These are phyloP conservation scores for Scrobipalpa costella DNA, from an alignment of 2,888 invertebrate genomes.

Conservation along the genomic window DNA sequence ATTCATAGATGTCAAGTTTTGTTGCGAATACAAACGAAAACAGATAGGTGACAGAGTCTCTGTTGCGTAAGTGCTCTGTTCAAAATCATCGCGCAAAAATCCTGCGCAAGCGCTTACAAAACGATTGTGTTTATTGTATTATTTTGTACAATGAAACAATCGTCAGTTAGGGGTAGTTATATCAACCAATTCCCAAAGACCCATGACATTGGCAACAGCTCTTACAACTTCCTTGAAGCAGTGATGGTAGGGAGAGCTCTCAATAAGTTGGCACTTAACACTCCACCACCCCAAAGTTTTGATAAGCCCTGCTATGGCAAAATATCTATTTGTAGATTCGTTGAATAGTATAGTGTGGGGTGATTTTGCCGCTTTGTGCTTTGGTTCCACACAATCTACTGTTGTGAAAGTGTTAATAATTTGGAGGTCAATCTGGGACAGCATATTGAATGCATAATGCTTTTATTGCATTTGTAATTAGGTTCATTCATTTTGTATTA, in stretches of 20 bases:
- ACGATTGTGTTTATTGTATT: constrained; percentile 54
- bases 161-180: constrained; percentile 39
- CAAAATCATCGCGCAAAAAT: constrained; percentile 39
- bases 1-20: constrained; percentile 3
- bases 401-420: constrained; percentile 35
- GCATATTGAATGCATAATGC: constrained; percentile 18
- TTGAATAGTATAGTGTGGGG: constrained; percentile 46
- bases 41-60: constrained; percentile 10
- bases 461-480: constrained; percentile 17
- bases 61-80: constrained; percentile 32
- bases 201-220: constrained; percentile 12
- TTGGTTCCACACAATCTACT: constrained; percentile 46
- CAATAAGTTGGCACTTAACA: constrained; percentile 34
- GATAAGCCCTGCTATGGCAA: constrained; percentile 49
- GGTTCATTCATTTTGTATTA: constrained; percentile 2
- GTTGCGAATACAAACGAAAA: background rate
- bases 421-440: constrained; percentile 29
- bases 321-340: constrained; percentile 55
- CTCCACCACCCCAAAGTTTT: constrained; percentile 39
- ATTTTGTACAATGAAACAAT: constrained; percentile 52
- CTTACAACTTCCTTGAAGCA: background rate
- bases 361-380: constrained; percentile 40
- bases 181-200: constrained; percentile 32
- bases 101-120: constrained; percentile 51
- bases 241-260: constrained; percentile 31